These are phyloP conservation scores for Anguilla marmorata DNA, from an alignment of 2,797 vertebrate genomes.

Conservation along the genomic window DNA sequence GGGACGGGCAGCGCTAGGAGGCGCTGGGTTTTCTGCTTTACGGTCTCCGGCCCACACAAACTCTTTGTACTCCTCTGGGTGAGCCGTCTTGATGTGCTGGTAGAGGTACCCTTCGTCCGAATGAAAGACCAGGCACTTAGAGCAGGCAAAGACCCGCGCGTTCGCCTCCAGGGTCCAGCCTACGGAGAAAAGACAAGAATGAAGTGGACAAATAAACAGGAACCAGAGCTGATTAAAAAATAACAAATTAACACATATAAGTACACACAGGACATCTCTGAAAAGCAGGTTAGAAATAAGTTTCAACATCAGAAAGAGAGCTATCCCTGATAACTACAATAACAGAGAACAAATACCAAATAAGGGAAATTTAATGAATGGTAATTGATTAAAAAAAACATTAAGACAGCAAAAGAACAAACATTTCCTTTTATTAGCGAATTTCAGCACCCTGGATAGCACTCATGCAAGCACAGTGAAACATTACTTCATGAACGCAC, in stretches of 20 bases:
- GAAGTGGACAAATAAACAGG: conserved; percentile 39
- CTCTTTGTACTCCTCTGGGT: conserved; percentile 52
- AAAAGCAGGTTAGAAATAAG: not conserved
- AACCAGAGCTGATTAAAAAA: not conserved
- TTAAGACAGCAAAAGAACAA: not conserved
- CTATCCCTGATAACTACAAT: not conserved
- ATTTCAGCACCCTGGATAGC: not conserved
- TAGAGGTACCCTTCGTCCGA: conserved; percentile 54
- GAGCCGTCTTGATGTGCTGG: conserved; percentile 64
- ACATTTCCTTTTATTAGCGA: not conserved
- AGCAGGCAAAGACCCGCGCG: conserved; percentile 67
- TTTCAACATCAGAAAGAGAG: not conserved
- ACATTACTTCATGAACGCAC: not conserved
- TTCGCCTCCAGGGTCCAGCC: conserved; percentile 42
- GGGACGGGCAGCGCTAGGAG: conserved; percentile 43
- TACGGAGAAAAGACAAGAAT: conserved; percentile 31
- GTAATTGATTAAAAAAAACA: too few relatives aligned
- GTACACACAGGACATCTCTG: not conserved
- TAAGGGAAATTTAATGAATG: too few relatives aligned
- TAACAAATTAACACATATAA: not conserved
- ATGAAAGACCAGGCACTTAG: conserved; percentile 60
- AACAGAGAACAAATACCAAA: not conserved
- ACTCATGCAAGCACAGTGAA: not conserved
- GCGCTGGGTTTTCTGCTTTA: conserved; percentile 46
- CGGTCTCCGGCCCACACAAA: conserved; percentile 47